These are phyloP conservation scores for Xylophagus ater DNA, from an alignment of 2,888 invertebrate genomes.

Conservation along the genomic window DNA sequence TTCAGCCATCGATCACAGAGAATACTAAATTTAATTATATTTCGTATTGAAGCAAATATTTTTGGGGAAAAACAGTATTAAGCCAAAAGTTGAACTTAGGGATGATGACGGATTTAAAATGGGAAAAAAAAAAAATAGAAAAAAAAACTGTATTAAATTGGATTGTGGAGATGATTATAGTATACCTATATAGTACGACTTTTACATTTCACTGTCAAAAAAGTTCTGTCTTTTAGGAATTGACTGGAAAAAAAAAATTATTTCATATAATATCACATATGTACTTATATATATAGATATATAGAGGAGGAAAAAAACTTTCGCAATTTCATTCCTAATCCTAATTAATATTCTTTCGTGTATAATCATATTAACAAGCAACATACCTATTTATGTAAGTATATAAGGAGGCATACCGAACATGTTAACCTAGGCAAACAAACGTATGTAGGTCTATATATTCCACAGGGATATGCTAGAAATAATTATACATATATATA, in stretches of 20 bases:
- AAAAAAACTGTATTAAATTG: background rate
- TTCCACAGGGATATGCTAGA: too few species aligned
- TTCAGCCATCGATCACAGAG: slow-evolving; percentile 9
- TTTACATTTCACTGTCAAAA: slow-evolving; percentile 13
- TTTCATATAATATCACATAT: too few species aligned
- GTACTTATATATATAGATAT: slow-evolving; percentile 1
- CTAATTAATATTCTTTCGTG: slow-evolving; percentile 15
- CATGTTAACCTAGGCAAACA: slow-evolving; percentile 2
- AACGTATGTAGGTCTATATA: background rate
- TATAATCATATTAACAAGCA: slow-evolving; percentile 11
- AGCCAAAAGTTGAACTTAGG: too few species aligned
- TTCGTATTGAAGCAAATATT: slow-evolving; percentile 6
- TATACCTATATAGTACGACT: slow-evolving; percentile 1
- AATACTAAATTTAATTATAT: slow-evolving; percentile 12
- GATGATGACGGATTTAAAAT: too few species aligned
- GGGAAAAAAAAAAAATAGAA: background rate
- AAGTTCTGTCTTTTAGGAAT: too few species aligned
- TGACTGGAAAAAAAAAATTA: too few species aligned
- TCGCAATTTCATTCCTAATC: slow-evolving; percentile 8
- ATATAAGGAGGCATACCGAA: too few species aligned
- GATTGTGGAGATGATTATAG: background rate
- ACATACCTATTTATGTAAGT: background rate
- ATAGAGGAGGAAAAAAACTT: background rate
- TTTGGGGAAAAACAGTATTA: too few species aligned
- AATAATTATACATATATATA: too few species aligned